phyloP scores from a whole-genome alignment of 2,113 vertebrate genomes.

The Zingel zingel region DNA sequence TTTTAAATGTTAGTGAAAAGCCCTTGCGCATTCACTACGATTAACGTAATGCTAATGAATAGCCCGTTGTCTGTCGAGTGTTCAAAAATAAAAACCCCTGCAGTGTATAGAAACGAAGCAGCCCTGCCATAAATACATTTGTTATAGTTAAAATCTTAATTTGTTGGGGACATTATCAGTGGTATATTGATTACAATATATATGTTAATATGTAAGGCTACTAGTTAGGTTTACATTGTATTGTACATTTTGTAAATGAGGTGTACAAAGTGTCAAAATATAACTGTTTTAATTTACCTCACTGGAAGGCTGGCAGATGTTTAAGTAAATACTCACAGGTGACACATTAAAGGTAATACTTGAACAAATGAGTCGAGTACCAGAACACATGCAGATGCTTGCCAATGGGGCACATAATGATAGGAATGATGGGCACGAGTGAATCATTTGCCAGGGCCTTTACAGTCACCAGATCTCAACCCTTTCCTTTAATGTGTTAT shows the following conservation, averaged over 20 bases:
- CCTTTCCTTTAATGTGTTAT: too few species aligned
- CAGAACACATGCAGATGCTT: neutral
- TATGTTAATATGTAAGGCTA: too few species aligned
- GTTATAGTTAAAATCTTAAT: neutral
- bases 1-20: neutral
- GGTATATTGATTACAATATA: neutral
- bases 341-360: neutral
- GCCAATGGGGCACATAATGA: neutral
- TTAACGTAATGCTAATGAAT: neutral
- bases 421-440: neutral
- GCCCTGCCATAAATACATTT: neutral
- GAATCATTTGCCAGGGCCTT: neutral
- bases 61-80: neutral
- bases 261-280: neutral
- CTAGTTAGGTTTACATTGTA: neutral
- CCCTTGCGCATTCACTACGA: fast-evolving
- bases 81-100: neutral
- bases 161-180: neutral
- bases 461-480: neutral
- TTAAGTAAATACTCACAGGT: neutral
- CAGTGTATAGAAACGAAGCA: too few species aligned
- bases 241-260: neutral
- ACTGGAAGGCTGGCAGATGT: neutral
- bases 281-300: neutral
- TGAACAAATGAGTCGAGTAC: neutral